Percentiles rank a stretch among this genome's conserved stretches.
Conservation (phyloP, 1,140 invertebrate species). For the Papilio machaon region DNA sequence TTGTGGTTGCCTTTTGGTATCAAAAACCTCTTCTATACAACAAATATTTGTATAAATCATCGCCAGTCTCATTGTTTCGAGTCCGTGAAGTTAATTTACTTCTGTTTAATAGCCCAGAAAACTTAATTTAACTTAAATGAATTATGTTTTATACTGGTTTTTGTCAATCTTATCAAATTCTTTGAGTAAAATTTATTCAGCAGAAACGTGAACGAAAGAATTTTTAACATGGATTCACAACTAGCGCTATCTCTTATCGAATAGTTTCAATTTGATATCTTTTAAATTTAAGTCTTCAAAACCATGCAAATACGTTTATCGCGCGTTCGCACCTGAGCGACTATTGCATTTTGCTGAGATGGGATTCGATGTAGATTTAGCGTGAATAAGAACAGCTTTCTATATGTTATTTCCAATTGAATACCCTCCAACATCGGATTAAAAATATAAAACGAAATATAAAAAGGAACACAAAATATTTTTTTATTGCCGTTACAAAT, state of each 20-base stretch:
- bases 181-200: no score
- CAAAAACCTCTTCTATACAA: slow-evolving; percentile 46
- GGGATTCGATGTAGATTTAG: slow-evolving; percentile 13
- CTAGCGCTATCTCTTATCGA: slow-evolving; percentile 49
- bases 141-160: slow-evolving; percentile 22
- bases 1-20: slow-evolving; percentile 55
- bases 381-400: slow-evolving; percentile 9
- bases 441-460: background rate
- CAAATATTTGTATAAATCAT: slow-evolving; percentile 39
- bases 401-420: slow-evolving; percentile 27
- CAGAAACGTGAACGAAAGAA: background rate
- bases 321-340: background rate
- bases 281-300: background rate
- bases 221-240: background rate
- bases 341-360: background rate
- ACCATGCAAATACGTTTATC: slow-evolving; percentile 19
- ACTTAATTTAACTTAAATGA: slow-evolving; percentile 35
- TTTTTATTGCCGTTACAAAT: background rate
- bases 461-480: background rate
- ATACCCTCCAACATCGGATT: slow-evolving; percentile 9
- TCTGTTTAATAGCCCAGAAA: slow-evolving; percentile 16
- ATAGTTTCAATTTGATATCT: slow-evolving; percentile 38
- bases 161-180: background rate
- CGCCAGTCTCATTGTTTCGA: slow-evolving; percentile 24
- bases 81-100: slow-evolving; percentile 21